phyloP scores from a whole-genome alignment of 2,113 vertebrate species.

The Prionailurus viverrinus region DNA sequence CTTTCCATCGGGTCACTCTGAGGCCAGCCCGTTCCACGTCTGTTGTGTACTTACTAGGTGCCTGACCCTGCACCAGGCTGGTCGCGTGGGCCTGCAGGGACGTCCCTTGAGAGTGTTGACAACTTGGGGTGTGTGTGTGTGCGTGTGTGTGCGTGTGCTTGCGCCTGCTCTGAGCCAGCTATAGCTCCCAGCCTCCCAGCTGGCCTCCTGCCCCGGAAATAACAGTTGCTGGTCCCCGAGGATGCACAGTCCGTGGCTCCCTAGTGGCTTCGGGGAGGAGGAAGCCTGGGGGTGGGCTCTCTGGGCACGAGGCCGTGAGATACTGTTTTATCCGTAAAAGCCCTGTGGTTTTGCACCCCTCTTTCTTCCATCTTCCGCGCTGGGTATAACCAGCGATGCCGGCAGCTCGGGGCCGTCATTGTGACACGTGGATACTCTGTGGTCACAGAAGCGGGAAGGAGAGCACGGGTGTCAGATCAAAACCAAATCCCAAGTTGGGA shows the following conservation, averaged over 20 bases:
- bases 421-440: rapidly evolving
- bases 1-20: neutral
- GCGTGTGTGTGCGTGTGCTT: rapidly evolving
- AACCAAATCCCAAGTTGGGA: rapidly evolving
- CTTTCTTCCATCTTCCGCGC: rapidly evolving
- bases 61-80: neutral
- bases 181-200: neutral
- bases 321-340: neutral
- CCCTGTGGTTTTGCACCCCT: neutral
- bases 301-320: neutral
- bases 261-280: neutral
- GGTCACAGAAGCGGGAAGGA: neutral
- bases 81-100: neutral
- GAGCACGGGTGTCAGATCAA: neutral
- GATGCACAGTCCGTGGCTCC: neutral
- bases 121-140: rapidly evolving
- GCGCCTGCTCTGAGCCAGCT: neutral
- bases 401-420: rapidly evolving
- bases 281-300: neutral
- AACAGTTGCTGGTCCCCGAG: neutral
- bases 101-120: neutral
- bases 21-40: neutral
- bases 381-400: rapidly evolving
- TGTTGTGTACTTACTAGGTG: neutral
- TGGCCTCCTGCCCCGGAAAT: neutral